Evolutionary conservation across 2,888 invertebrate genomes (phyloP), one percentile per base, ranked within the genome.

Genomic region (Netelia virgata): DNA sequence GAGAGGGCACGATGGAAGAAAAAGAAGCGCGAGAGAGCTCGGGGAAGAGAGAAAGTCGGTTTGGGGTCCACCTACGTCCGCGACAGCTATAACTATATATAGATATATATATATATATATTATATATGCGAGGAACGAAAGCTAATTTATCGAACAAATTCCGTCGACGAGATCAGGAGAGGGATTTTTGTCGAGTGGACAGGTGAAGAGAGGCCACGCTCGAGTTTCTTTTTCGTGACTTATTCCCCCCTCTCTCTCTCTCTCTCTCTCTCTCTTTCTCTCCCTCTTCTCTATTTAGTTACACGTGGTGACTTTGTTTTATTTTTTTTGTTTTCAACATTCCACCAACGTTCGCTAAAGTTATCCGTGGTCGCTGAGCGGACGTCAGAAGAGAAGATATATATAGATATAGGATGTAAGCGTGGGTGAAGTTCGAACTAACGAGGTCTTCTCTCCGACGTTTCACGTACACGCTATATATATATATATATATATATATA

Each of bases 111-210:
- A 43, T 14, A 10, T 41, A 41, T 59, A n/a, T n/a, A n/a, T n/a
- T n/a, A 36, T 63, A n/a, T 36, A 3, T 20, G 8, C 50, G 41
- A 16, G n/a, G 57, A 68, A 41, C 23, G 16, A 59, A 47, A 74
- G 28, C 36, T 73, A 59, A 73, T 80, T 73, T 80, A 80, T 66
- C 64, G 78, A 66, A 80, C 64, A 59, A 66, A 73, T 64, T 73
- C 47, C 79, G 14, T 80, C 57, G 36, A 57, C 47, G 28, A 47
- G 47, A 57, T 73, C 18, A 10, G 47, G 47, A 11, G 57, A 70
- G 57, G 23, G 43, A 57, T 47, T 55, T 63, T 72, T 20, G 18
- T 36, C 9, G 63, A n/a, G 41, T 64, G 20, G 53, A 79, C 57
- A 57, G 55, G 70, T 47, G 63, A 47, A 28, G 55, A 50, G 68